Conservation (phyloP, 2,888 invertebrate species). For the Eupelmus urozonus region DNA sequence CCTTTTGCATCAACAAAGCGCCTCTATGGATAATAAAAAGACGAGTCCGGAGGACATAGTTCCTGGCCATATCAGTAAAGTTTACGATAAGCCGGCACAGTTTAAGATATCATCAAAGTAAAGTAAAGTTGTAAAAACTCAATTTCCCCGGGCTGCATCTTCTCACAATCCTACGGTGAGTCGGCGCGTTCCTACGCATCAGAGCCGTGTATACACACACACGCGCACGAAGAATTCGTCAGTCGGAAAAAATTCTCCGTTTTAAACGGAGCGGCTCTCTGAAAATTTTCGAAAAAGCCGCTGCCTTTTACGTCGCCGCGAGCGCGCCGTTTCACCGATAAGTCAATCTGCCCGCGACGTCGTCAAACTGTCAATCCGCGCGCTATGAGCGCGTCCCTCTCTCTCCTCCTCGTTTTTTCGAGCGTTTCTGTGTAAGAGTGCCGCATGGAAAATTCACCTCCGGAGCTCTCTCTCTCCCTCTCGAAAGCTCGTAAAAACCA, state of each 20-base stretch:
- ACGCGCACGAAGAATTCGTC: conserved; percentile 12
- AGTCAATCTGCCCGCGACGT: conserved; percentile 64
- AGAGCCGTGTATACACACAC: no score
- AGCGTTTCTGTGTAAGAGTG: conserved; percentile 1
- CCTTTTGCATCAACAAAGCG: conserved; percentile 28
- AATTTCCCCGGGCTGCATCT: conserved; percentile 26
- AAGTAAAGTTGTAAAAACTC: conserved; percentile 48
- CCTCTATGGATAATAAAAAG: background rate
- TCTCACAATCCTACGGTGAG: background rate
- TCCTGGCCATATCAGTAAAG: background rate
- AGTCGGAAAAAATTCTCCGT: conserved; percentile 15
- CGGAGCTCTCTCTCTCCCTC: no score
- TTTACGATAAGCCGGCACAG: conserved; percentile 18
- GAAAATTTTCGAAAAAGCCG: conserved; percentile 25
- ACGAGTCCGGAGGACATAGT: background rate
- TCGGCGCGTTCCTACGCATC: background rate
- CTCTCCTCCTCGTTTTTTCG: background rate
- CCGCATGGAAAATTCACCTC: conserved; percentile 54
- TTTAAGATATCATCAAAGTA: conserved; percentile 22
- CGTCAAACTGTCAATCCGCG: conserved; percentile 65
- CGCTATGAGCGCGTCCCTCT: conserved; percentile 5
- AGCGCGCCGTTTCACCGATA: conserved; percentile 45
- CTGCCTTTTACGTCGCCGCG: conserved; percentile 5
- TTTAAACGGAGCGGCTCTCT: background rate
- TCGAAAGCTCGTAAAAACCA: conserved; percentile 59